A percentile compares a stretch with the other conserved stretches of the same genome.
These are phyloP conservation scores for Nannobrachium achirus DNA, from an alignment of 2,113 vertebrate species.

Conservation along the genomic window DNA sequence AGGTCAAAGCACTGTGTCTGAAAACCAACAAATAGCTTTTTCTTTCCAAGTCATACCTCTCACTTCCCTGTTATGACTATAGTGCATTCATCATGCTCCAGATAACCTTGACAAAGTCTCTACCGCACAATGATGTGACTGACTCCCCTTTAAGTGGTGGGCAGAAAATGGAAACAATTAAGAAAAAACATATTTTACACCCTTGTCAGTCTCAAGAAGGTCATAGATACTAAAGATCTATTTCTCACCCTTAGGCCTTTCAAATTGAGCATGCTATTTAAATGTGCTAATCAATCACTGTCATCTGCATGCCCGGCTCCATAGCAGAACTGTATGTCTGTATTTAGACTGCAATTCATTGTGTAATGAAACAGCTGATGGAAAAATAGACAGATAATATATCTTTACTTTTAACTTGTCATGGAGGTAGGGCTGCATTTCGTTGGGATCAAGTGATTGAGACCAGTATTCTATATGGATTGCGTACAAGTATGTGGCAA, in stretches of 20 bases:
- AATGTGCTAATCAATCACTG: slow-evolving; percentile 37
- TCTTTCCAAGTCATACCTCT: background rate
- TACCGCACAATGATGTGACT: background rate
- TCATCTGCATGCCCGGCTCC: background rate
- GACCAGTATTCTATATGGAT: background rate
- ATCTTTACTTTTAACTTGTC: background rate
- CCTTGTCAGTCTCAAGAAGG: background rate
- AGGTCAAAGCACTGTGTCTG: background rate
- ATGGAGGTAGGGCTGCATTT: background rate
- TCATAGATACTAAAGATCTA: background rate
- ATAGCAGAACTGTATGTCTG: background rate
- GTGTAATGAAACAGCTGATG: background rate
- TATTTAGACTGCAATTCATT: background rate
- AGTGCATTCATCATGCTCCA: slow-evolving; percentile 20
- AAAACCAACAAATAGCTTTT: background rate
- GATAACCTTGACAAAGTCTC: slow-evolving; percentile 1
- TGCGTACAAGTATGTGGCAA: slow-evolving; percentile 1
- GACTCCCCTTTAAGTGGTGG: background rate
- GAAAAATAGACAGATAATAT: background rate
- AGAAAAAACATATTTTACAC: background rate
- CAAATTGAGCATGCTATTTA: slow-evolving; percentile 22
- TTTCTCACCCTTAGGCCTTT: slow-evolving; percentile 21
- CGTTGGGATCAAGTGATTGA: background rate
- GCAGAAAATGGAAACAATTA: background rate
- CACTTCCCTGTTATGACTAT: background rate